phyloP scores from a whole-genome alignment of 2,113 vertebrate species.

The Tragelaphus strepsiceros region DNA sequence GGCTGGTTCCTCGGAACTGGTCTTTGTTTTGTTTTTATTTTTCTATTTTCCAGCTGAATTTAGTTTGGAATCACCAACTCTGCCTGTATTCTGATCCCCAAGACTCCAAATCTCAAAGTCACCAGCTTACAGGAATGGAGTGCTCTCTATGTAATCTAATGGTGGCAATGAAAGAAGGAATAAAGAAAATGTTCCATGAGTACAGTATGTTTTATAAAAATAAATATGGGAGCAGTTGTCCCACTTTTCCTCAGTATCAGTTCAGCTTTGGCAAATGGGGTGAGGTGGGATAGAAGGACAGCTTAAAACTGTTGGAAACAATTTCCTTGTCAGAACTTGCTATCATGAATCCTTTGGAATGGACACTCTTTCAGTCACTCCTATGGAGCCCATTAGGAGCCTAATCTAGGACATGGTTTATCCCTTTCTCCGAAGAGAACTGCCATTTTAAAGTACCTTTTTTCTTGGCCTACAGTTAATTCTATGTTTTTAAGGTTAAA shows the following conservation, averaged over 20 bases:
- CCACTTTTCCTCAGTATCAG: conserved; percentile 16
- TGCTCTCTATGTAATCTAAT: conserved; percentile 43
- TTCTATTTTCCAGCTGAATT: conserved; percentile 58
- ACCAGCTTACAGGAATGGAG: conserved; percentile 24
- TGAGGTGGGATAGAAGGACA: conserved; percentile 11
- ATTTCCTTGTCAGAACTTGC: conserved; percentile 47
- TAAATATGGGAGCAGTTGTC: conserved; percentile 31
- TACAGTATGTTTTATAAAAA: conserved; percentile 53
- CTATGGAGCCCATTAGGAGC: conserved; percentile 56
- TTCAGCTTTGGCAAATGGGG: conserved; percentile 38
- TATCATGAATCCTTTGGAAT: conserved; percentile 38
- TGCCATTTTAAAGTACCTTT: conserved; percentile 53
- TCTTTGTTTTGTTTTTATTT: conserved; percentile 49
- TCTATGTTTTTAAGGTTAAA: not conserved
- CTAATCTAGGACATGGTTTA: not conserved
- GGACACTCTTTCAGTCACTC: conserved; percentile 55
- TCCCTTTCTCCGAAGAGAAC: conserved; percentile 51
- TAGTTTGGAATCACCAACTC: conserved; percentile 53
- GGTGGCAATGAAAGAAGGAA: conserved; percentile 52
- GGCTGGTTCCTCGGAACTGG: conserved; percentile 47
- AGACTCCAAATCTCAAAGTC: conserved; percentile 56
- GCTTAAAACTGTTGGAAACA: conserved; percentile 29
- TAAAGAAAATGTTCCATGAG: conserved; percentile 52
- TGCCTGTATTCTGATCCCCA: conserved; percentile 47
- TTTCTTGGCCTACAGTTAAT: conserved; percentile 48